These are phyloP conservation scores for Clupea harengus DNA, from an alignment of 2,113 vertebrate species.

Conservation along the genomic window DNA sequence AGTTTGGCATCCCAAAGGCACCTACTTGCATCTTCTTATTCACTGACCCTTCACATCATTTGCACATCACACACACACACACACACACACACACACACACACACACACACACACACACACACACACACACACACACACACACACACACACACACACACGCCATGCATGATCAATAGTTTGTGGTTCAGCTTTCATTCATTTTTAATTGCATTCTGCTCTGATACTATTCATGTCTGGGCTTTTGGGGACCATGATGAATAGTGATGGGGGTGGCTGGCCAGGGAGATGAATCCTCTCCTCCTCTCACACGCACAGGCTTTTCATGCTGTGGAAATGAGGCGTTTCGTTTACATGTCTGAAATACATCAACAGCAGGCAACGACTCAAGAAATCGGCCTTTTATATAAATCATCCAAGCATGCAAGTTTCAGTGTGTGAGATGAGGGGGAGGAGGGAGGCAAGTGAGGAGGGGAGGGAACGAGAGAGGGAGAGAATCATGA, in stretches of 20 bases:
- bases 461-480: neutral
- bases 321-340: neutral
- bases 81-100: neutral
- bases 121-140: neutral
- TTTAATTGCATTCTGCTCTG: slow-evolving; percentile 9
- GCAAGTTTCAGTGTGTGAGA: neutral
- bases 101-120: neutral
- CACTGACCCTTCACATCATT: neutral
- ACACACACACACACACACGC: neutral
- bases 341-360: neutral
- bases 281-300: neutral
- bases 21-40: neutral
- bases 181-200: neutral
- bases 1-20: neutral
- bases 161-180: neutral
- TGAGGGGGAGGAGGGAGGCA: neutral
- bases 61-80: neutral
- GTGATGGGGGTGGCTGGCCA: neutral
- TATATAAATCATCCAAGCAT: neutral
- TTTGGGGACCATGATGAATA: neutral
- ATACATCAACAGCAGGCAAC: neutral
- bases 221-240: neutral
- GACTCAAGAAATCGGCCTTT: neutral
- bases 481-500: neutral
- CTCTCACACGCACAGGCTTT: neutral